Evolutionary conservation across 2,797 vertebrate genomes (phyloP).

Genomic region (Lophotriccus pileatus): DNA sequence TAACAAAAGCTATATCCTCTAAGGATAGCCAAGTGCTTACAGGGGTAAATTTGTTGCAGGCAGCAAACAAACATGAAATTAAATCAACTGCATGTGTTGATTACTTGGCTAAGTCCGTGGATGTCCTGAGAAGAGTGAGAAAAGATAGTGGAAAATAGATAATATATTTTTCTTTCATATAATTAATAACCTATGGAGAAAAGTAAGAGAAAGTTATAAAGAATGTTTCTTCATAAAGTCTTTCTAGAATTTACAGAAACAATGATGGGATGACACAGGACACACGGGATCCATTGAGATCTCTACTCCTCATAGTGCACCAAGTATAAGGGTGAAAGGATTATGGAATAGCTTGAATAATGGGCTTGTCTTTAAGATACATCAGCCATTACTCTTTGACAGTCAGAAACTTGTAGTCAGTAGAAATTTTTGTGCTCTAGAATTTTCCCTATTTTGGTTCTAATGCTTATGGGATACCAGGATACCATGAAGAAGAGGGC

Average conservation of each 20-base stretch:
- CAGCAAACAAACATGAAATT: background rate
- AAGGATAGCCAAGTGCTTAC: background rate
- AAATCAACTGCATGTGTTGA: background rate
- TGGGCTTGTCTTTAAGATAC: background rate
- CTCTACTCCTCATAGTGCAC: background rate
- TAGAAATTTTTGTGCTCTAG: background rate
- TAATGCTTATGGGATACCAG: background rate
- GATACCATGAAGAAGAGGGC: background rate
- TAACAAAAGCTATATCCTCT: background rate
- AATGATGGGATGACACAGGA: background rate
- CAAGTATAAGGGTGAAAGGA: background rate
- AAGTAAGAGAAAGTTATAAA: background rate
- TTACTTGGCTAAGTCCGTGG: background rate
- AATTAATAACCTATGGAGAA: background rate
- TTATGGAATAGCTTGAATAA: background rate
- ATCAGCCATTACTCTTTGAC: background rate
- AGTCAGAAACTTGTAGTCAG: background rate
- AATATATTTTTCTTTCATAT: background rate
- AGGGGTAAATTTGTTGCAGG: background rate
- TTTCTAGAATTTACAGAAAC: background rate
- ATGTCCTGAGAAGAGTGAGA: background rate
- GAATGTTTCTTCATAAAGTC: background rate
- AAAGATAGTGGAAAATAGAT: background rate
- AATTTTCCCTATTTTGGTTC: background rate
- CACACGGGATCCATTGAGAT: background rate